Evolutionary conservation across 1,140 invertebrate genomes (phyloP).

Genomic region (Aporrectodea caliginosa): DNA sequence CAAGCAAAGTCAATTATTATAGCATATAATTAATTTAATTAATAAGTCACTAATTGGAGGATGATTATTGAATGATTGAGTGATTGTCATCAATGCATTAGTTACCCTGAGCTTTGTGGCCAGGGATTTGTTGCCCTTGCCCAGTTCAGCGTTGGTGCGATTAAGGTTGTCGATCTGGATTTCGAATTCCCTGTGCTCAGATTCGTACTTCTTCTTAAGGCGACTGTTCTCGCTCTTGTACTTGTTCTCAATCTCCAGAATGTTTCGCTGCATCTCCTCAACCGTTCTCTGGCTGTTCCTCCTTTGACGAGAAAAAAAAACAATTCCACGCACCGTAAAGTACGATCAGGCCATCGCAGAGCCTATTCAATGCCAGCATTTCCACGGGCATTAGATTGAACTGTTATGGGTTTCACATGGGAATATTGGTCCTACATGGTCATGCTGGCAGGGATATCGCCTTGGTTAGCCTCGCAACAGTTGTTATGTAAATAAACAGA

Average conservation of each 20-base stretch:
- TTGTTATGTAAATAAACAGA: too few relatives aligned
- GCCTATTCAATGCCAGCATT: too few relatives aligned
- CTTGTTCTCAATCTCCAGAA: conserved; percentile 54
- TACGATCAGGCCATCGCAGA: too few relatives aligned
- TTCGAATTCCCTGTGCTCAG: conserved; percentile 53
- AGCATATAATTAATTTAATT: neutral
- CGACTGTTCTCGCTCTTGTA: conserved; percentile 54
- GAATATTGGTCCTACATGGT: too few relatives aligned
- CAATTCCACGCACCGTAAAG: too few relatives aligned
- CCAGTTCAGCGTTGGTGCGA: conserved; percentile 47
- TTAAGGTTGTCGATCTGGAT: conserved; percentile 43
- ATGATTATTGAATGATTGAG: too few relatives aligned
- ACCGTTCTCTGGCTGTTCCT: conserved; percentile 52
- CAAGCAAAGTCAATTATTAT: neutral
- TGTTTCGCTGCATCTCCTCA: conserved; percentile 54
- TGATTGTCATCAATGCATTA: neutral
- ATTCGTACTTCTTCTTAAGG: conserved; percentile 56
- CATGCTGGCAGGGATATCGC: too few relatives aligned
- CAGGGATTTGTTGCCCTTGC: conserved; percentile 35
- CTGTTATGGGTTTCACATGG: too few relatives aligned
- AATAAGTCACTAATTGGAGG: too few relatives aligned
- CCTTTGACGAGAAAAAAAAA: too few relatives aligned
- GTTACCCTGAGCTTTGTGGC: conserved; percentile 30
- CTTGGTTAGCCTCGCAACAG: too few relatives aligned
- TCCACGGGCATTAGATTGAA: too few relatives aligned